These are phyloP conservation scores for Motacilla alba DNA, from an alignment of 2,113 vertebrate species.

Conservation along the genomic window DNA sequence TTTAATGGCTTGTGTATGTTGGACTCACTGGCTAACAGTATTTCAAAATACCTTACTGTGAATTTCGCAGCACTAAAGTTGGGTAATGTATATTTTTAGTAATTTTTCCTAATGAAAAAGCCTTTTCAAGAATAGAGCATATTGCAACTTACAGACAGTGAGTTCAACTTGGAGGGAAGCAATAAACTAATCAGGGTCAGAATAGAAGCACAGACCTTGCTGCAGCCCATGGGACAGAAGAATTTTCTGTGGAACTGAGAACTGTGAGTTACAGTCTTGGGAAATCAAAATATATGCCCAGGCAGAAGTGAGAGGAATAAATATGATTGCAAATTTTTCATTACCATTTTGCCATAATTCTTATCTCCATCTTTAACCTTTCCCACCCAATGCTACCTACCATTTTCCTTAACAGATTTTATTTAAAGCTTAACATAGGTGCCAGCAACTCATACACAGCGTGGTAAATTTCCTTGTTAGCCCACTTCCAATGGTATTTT, in stretches of 20 bases:
- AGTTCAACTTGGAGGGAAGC: background rate
- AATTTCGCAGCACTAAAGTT: background rate
- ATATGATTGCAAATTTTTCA: background rate
- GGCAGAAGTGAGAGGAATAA: background rate
- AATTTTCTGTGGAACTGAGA: background rate
- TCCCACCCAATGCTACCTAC: background rate
- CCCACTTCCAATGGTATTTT: background rate
- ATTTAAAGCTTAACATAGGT: background rate
- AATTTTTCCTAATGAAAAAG: background rate
- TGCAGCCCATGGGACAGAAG: background rate
- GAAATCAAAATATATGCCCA: background rate
- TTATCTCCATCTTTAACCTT: background rate
- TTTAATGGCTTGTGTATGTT: background rate
- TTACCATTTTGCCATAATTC: background rate
- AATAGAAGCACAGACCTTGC: background rate
- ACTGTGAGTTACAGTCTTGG: background rate
- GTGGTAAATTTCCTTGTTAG: background rate
- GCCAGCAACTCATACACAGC: background rate
- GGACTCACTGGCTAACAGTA: background rate
- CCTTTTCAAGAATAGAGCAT: background rate
- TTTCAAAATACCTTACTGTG: background rate
- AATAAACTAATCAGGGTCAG: background rate
- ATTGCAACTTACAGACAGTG: background rate
- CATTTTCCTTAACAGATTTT: background rate
- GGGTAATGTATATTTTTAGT: background rate